Conservation (phyloP, 2,113 vertebrate genomes). For the Elephas maximus region DNA sequence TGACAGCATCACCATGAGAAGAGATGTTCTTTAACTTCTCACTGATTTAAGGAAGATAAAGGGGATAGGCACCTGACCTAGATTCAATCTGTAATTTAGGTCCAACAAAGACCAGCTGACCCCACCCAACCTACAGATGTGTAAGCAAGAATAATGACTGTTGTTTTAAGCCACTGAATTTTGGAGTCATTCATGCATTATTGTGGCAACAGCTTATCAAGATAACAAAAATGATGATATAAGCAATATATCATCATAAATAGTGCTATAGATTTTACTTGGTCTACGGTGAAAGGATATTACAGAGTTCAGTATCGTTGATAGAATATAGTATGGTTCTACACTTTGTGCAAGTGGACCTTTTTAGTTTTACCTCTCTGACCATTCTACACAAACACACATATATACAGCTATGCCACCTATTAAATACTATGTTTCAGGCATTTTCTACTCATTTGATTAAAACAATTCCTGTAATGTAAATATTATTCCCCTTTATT, state of each 20-base stretch:
- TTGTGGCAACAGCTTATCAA: not conserved
- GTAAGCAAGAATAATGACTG: not conserved
- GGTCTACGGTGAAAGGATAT: not conserved
- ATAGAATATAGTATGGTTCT: not conserved
- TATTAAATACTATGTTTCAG: not conserved
- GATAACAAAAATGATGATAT: not conserved
- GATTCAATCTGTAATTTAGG: not conserved
- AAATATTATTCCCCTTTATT: not conserved
- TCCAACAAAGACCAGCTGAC: not conserved
- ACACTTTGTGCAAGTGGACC: not conserved
- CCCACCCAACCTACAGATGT: not conserved
- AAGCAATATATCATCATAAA: not conserved
- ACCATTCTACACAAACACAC: not conserved
- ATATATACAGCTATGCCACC: not conserved
- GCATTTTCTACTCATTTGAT: not conserved
- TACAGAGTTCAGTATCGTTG: not conserved
- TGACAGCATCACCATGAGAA: not conserved
- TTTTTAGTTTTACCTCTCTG: not conserved
- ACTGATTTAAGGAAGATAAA: not conserved
- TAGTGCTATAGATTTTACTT: not conserved
- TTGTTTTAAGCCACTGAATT: not conserved
- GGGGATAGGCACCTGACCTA: not conserved
- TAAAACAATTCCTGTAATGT: constrained; percentile 1
- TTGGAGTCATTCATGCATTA: not conserved
- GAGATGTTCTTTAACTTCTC: not conserved